These are phyloP conservation scores for Drosophila tripunctata DNA, from an alignment of 2,888 invertebrate genomes.

Conservation along the genomic window DNA sequence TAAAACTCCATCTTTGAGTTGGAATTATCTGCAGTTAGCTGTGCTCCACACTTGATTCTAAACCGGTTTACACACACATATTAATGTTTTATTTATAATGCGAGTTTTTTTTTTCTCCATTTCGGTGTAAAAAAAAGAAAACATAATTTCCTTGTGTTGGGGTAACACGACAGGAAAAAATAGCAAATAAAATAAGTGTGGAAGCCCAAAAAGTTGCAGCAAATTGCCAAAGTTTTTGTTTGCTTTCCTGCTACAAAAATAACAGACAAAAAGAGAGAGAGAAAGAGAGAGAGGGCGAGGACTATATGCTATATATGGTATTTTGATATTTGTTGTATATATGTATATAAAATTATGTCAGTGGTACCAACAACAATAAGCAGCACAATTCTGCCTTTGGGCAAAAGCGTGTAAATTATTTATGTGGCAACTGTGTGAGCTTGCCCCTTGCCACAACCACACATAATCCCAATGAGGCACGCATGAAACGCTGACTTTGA, in stretches of 20 bases:
- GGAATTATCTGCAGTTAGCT: constrained; percentile 1
- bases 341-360: constrained; percentile 66
- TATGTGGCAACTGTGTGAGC: constrained; percentile 65
- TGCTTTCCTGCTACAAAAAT: constrained; percentile 40
- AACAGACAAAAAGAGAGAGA: constrained; percentile 2
- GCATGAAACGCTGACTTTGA: constrained; percentile 43
- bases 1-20: neutral
- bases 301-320: too few relatives aligned
- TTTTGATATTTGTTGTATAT: too few relatives aligned
- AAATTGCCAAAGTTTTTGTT: constrained; percentile 68
- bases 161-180: constrained; percentile 18
- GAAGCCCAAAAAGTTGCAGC: constrained; percentile 67
- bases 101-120: too few relatives aligned
- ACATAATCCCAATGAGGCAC: constrained; percentile 52
- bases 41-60: constrained; percentile 21
- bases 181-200: constrained; percentile 45
- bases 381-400: constrained; percentile 36
- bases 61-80: constrained; percentile 1
- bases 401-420: constrained; percentile 69
- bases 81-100: neutral
- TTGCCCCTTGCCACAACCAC: neutral
- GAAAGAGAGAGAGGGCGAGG: too few relatives aligned
- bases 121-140: neutral
- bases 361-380: constrained; percentile 43
- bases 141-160: constrained; percentile 54